phyloP scores from a whole-genome alignment of 2,113 vertebrate genomes.

The Laticauda laticaudata region DNA sequence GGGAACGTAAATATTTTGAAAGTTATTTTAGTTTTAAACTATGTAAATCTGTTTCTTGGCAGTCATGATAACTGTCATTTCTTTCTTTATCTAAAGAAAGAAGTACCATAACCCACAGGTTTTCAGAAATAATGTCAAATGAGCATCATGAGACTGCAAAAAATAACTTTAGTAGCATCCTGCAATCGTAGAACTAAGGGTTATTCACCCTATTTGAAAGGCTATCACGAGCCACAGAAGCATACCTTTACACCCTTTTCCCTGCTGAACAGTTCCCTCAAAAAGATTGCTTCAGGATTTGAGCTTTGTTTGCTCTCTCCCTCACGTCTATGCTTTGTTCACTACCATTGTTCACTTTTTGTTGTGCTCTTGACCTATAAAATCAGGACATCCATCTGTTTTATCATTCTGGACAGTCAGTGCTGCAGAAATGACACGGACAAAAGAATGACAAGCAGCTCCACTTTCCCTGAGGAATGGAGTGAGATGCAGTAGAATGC shows the following conservation, averaged over 20 bases:
- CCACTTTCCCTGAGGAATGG: conserved; percentile 35
- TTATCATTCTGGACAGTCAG: conserved; percentile 36
- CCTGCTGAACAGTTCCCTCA: not conserved
- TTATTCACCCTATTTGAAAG: not conserved
- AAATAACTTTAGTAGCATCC: not conserved
- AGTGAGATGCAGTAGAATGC: conserved; percentile 3
- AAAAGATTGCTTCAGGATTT: not conserved
- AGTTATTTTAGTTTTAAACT: not conserved
- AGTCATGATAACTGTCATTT: not conserved
- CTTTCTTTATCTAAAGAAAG: not conserved
- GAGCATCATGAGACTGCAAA: not conserved
- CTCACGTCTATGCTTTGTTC: not conserved
- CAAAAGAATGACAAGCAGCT: not conserved
- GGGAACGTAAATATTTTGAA: not conserved
- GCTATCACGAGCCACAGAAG: not conserved
- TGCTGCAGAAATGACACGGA: conserved; percentile 50
- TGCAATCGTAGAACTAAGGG: not conserved
- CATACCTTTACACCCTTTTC: not conserved
- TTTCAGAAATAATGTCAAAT: not conserved
- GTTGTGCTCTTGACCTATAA: conserved; percentile 38
- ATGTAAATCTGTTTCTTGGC: not conserved
- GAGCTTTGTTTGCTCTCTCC: not conserved
- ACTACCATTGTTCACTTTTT: conserved; percentile 36
- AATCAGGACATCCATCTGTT: conserved; percentile 45
- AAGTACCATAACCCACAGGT: not conserved